A percentile compares a stretch with the other conserved stretches of the same genome.
phyloP scores from a whole-genome alignment of 2,113 vertebrate species.

The Crotalus viridis region DNA sequence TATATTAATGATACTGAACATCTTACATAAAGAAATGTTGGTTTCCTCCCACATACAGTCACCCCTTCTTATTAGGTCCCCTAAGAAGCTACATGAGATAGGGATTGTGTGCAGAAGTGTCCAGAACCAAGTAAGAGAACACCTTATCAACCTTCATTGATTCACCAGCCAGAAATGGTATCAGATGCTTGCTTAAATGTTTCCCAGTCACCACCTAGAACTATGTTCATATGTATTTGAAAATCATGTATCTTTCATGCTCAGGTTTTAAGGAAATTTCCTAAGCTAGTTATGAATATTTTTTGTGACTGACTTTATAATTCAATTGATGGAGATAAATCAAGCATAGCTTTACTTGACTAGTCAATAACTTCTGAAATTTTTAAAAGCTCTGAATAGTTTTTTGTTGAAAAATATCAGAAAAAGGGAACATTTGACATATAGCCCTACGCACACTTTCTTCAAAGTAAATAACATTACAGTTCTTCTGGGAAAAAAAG shows the following conservation, averaged over 20 bases:
- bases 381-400: conserved; percentile 47
- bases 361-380: conserved; percentile 36
- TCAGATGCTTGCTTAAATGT: background rate
- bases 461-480: conserved; percentile 53
- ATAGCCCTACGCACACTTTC: conserved; percentile 39
- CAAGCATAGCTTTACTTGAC: conserved; percentile 45
- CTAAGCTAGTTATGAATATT: background rate
- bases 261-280: background rate
- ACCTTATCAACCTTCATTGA: background rate
- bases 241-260: background rate
- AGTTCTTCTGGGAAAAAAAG: conserved; percentile 47
- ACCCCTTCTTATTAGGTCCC: background rate
- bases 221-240: background rate
- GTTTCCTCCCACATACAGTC: background rate
- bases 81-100: background rate
- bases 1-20: background rate
- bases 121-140: background rate
- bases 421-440: background rate
- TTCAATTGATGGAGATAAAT: conserved; percentile 39
- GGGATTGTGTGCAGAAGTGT: background rate
- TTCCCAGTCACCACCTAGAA: background rate
- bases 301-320: conserved; percentile 33
- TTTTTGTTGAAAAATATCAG: background rate
- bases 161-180: background rate
- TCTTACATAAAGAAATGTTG: background rate